Percentiles rank a stretch among this genome's conserved stretches.
Evolutionary conservation across 1,140 invertebrate genomes (phyloP).

Genomic region (Colletes latitarsis): DNA sequence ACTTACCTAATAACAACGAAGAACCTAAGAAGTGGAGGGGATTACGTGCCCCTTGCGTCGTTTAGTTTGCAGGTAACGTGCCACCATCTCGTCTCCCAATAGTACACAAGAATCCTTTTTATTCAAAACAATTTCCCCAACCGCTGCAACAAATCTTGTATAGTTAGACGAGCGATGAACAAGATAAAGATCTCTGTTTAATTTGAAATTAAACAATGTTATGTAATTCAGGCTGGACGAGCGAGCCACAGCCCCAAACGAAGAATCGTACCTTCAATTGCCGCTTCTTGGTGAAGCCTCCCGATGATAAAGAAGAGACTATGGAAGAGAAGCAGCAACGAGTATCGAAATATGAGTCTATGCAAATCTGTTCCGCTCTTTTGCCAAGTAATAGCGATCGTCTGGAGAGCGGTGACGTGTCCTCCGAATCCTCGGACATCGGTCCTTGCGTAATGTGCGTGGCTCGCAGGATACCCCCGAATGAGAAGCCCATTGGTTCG

Average conservation of each 20-base stretch:
- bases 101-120: no score
- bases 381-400: constrained; percentile 81
- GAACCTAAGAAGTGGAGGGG: no score
- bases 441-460: constrained; percentile 89
- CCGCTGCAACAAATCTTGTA: no score
- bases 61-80: no score
- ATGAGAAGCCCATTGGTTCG: constrained; percentile 88
- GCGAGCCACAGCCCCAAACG: constrained; percentile 80
- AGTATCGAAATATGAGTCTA: constrained; percentile 88
- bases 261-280: constrained; percentile 89
- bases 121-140: no score
- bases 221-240: constrained; percentile 80
- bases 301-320: constrained; percentile 87
- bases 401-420: constrained; percentile 81
- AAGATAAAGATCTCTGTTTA: no score
- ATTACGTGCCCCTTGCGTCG: no score
- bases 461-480: constrained; percentile 90
- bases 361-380: constrained; percentile 86
- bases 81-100: no score
- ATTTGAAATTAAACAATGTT: not conserved
- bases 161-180: no score
- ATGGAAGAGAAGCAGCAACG: constrained; percentile 91
- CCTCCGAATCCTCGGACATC: constrained; percentile 81
- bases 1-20: no score
- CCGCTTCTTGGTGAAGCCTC: constrained; percentile 92